Conservation (phyloP, 2,888 invertebrate species). For the Rutpela maculata region DNA sequence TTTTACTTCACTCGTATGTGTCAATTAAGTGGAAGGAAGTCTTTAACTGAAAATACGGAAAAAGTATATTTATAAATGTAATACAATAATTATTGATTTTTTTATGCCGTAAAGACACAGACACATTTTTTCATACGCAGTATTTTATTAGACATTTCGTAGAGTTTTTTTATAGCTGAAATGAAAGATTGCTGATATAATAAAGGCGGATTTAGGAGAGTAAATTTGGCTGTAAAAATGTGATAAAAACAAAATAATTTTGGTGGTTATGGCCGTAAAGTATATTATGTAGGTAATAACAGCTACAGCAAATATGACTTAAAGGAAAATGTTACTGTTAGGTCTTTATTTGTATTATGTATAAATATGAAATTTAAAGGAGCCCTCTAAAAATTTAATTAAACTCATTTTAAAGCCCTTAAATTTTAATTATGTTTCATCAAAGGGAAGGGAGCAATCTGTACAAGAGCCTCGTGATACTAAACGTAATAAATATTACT, state of each 20-base stretch:
- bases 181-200: conserved; percentile 17
- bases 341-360: not conserved
- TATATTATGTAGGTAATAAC: conserved; percentile 28
- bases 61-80: not conserved
- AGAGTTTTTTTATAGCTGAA: conserved; percentile 29
- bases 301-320: not conserved
- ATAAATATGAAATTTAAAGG: not conserved
- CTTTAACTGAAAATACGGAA: not conserved
- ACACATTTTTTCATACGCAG: not conserved
- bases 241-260: conserved; percentile 29
- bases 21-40: not conserved
- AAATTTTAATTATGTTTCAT: not conserved
- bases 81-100: not conserved
- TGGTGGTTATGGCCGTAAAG: conserved; percentile 21
- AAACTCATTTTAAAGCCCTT: not conserved
- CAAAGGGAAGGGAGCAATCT: not conserved
- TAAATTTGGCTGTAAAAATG: conserved; percentile 32
- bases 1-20: not conserved
- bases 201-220: conserved; percentile 20
- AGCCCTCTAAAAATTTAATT: not conserved
- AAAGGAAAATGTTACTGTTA: not conserved
- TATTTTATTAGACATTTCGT: conserved; percentile 14
- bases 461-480: not conserved
- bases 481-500: not conserved
- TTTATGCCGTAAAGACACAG: not conserved